Evolutionary conservation across 2,113 vertebrate species (phyloP).

Genomic region (Cochlearius cochlearius): DNA sequence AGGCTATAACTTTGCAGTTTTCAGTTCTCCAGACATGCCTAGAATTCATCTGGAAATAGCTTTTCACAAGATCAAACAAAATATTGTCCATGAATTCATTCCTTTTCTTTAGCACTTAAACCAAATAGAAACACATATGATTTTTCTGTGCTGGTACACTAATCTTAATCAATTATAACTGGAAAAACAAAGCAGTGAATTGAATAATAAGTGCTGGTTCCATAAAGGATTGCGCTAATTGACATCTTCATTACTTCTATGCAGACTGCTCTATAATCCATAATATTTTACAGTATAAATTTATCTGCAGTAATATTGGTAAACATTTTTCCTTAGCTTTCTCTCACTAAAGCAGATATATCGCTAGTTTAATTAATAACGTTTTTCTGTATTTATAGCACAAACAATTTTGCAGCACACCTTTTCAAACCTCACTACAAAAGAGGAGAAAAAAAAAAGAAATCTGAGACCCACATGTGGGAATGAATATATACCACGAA

Average conservation of each 20-base stretch:
- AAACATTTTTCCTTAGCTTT: background rate
- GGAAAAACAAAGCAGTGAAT: background rate
- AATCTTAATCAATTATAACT: background rate
- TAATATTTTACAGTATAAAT: background rate
- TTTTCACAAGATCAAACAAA: background rate
- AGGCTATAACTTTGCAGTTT: background rate
- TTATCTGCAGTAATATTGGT: background rate
- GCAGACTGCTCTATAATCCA: background rate
- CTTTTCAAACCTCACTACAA: background rate
- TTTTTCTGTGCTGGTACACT: background rate
- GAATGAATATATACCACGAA: background rate
- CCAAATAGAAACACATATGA: background rate
- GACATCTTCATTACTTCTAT: background rate
- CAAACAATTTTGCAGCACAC: background rate
- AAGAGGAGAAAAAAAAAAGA: background rate
- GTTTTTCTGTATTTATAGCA: background rate
- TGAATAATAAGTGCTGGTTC: background rate
- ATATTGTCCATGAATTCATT: background rate
- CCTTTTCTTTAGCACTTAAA: background rate
- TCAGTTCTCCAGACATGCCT: background rate
- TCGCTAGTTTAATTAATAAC: background rate
- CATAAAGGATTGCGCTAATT: background rate
- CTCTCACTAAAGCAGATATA: background rate
- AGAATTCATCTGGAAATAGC: background rate
- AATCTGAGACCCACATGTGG: background rate